Base-by-base conservation (phyloP, 1,140 invertebrate species). In the Polyergus mexicanus region DNA sequence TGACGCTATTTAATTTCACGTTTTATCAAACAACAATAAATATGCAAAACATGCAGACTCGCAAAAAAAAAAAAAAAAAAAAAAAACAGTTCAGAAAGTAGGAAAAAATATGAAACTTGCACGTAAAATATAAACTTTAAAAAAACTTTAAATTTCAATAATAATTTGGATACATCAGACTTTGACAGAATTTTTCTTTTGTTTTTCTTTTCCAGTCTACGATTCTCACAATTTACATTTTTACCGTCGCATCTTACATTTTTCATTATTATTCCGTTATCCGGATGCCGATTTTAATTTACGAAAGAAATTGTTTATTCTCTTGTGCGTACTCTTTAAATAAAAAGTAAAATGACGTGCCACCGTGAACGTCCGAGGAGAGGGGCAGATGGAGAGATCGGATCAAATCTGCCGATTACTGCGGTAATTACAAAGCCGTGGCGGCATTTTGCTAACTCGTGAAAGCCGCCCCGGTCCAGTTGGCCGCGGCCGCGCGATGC, bases 391-490 rank as follows among this genome's bases (percentile, higher is more conserved):
- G 19, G 5, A 63, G 47, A 78, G 22, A 32, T 44, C 41, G 60
- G 44, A 58, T 68, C 62, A 44, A 54, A 74, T 83, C 58, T 66
- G 7, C 35, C 47, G 76, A 85, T 80, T 66, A 77, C n/a, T 76
- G 54, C 25, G 54, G 38, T 89, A 89, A 89, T 89, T 89, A 89
- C 77, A 84, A 89, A 89, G 88, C 86, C 75, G 87, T 58, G 44
- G 54, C 74, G 88, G 87, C 76, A 89, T 88, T 89, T 77, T 74
- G 84, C 38, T 51, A 81, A 47, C 68, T 77, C 54, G 81, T 51
- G 83, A 75, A 88, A 58, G 41, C 75, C 60, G 65, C 19, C 47
- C 66, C 19, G 86, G 84, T 56, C 69, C 72, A 81, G 76, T 77
- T 68, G 83, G 83, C 58, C 75, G 76, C 85, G 85, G 83, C 60